Evolutionary conservation across 1,140 invertebrate genomes (phyloP).

Genomic region (Agrilus planipennis): DNA sequence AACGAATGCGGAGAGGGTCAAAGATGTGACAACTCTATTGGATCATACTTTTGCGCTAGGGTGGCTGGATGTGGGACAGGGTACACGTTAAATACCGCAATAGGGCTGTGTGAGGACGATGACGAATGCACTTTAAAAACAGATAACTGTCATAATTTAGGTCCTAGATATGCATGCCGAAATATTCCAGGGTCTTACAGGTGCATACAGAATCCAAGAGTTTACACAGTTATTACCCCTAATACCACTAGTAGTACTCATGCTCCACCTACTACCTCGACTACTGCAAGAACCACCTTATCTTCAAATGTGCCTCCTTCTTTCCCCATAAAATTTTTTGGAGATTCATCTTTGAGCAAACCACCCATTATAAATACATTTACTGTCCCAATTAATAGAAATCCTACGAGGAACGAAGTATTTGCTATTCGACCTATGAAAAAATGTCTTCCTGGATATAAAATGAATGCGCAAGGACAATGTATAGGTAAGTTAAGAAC

Average conservation of each 20-base stretch:
- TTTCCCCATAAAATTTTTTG: slow-evolving; percentile 6
- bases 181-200: slow-evolving; percentile 76
- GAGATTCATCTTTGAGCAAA: background rate
- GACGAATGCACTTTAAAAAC: slow-evolving; percentile 79
- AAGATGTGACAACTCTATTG: slow-evolving; percentile 81
- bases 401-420: background rate
- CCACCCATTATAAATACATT: background rate
- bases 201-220: slow-evolving; percentile 44
- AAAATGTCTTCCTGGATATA: slow-evolving; percentile 42
- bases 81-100: slow-evolving; percentile 82
- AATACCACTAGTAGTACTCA: too few relatives aligned
- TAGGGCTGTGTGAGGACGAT: slow-evolving; percentile 83
- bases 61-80: slow-evolving; percentile 88
- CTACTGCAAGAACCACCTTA: background rate
- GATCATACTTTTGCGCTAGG: slow-evolving; percentile 72
- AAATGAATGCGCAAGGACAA: slow-evolving; percentile 33
- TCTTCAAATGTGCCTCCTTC: too few relatives aligned
- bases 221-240: too few relatives aligned
- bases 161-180: slow-evolving; percentile 62
- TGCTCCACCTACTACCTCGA: too few relatives aligned
- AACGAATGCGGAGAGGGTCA: slow-evolving; percentile 52
- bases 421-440: slow-evolving; percentile 15
- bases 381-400: background rate
- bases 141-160: slow-evolving; percentile 59
- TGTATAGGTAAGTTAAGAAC: slow-evolving; percentile 46